phyloP scores from a whole-genome alignment of 2,888 invertebrate species.

The Sphaeridia pumilis region DNA sequence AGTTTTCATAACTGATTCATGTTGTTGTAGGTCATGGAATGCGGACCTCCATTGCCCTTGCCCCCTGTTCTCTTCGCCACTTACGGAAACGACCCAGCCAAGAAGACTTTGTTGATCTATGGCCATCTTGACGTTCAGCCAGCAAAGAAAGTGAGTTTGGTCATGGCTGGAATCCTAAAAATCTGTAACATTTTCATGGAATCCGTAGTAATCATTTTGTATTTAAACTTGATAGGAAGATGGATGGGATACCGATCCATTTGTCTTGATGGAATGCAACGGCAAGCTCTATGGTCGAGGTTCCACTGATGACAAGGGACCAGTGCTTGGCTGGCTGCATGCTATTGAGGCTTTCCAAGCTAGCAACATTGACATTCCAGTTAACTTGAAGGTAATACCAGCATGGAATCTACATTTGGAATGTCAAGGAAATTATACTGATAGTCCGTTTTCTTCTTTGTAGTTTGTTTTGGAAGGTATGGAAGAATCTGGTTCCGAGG shows the following conservation, averaged over 20 bases:
- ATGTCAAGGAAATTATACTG: no score
- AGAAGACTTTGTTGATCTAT: slow-evolving; percentile 88
- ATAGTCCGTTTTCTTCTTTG: slow-evolving; percentile 24
- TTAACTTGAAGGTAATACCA: slow-evolving; percentile 48
- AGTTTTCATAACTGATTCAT: slow-evolving; percentile 4
- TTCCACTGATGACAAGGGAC: slow-evolving; percentile 85
- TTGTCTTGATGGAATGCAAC: slow-evolving; percentile 72
- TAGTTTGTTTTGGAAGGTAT: slow-evolving; percentile 92
- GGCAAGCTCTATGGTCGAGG: slow-evolving; percentile 86
- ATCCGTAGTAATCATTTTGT: background rate
- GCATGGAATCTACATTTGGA: background rate
- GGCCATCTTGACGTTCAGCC: slow-evolving; percentile 99
- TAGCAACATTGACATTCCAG: slow-evolving; percentile 52
- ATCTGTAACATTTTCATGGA: background rate
- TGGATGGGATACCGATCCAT: slow-evolving; percentile 85
- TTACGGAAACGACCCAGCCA: slow-evolving; percentile 66
- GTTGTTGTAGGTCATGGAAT: slow-evolving; percentile 47
- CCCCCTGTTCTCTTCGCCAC: slow-evolving; percentile 75
- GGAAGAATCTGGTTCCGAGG: slow-evolving; percentile 96
- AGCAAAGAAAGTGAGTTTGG: slow-evolving; percentile 51
- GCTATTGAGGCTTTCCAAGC: slow-evolving; percentile 78
- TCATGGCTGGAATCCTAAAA: background rate
- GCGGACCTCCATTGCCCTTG: slow-evolving; percentile 59
- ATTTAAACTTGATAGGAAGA: slow-evolving; percentile 49
- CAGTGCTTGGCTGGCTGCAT: slow-evolving; percentile 91